These are phyloP conservation scores for Montipora cactus DNA, from an alignment of 64 coral and sea anemone species.

Conservation along the genomic window DNA sequence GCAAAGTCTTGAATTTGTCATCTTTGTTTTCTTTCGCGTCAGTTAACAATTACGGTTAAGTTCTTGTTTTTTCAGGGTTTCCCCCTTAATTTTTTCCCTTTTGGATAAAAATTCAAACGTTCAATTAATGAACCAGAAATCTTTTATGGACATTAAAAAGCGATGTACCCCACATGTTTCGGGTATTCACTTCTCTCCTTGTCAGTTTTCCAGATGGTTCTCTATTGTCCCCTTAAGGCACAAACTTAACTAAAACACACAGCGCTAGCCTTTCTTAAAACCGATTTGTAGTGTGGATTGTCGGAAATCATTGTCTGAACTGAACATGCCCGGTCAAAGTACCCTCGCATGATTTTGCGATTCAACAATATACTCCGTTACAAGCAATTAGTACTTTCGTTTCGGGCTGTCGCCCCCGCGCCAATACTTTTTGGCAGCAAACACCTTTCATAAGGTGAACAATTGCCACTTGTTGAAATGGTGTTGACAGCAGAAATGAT, in stretches of 20 bases:
- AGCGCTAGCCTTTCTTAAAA: background rate
- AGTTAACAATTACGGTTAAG: slow-evolving; percentile 52
- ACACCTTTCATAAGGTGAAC: slow-evolving; percentile 72
- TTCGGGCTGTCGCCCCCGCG: slow-evolving; percentile 71
- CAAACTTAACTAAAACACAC: slow-evolving; percentile 29
- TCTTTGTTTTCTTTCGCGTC: slow-evolving; percentile 73
- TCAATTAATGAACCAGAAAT: background rate
- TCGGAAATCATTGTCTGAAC: slow-evolving; percentile 33
- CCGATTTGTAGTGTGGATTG: slow-evolving; percentile 22
- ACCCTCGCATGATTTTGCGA: slow-evolving; percentile 70
- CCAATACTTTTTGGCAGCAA: slow-evolving; percentile 60
- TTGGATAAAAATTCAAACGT: background rate
- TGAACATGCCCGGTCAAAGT: background rate
- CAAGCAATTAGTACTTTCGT: slow-evolving; percentile 81
- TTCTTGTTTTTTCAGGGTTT: slow-evolving; percentile 87
- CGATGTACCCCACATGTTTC: slow-evolving; percentile 32
- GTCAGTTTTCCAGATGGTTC: slow-evolving; percentile 49
- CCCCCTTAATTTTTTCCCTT: slow-evolving; percentile 42
- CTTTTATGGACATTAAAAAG: slow-evolving; percentile 6
- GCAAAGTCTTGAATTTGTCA: slow-evolving; percentile 37
- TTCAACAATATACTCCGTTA: slow-evolving; percentile 62
- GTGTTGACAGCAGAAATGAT: slow-evolving; percentile 97
- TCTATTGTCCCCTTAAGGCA: slow-evolving; percentile 29
- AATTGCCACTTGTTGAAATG: slow-evolving; percentile 86
- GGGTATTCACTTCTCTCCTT: slow-evolving; percentile 28